Evolutionary conservation across 2,797 vertebrate genomes (phyloP).

Genomic region (Squalus acanthias): DNA sequence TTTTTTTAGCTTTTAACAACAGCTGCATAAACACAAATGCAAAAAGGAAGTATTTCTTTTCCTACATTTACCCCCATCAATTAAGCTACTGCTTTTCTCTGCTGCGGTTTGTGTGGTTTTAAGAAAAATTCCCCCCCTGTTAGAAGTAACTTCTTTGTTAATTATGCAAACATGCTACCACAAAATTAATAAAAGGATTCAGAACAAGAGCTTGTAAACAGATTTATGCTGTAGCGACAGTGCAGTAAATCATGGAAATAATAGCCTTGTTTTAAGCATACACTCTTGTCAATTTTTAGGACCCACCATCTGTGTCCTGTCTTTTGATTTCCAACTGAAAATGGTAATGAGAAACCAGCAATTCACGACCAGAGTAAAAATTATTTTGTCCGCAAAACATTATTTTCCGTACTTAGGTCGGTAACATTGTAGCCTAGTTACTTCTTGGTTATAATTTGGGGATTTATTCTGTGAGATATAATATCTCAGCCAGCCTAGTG

Average conservation of each 20-base stretch:
- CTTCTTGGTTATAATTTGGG: not conserved
- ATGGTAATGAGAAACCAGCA: not conserved
- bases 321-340: slow-evolving; percentile 12
- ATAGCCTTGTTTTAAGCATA: not conserved
- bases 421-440: not conserved
- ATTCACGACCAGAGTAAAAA: not conserved
- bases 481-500: not conserved
- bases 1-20: slow-evolving; percentile 36
- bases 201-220: not conserved
- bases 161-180: slow-evolving; percentile 6
- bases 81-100: slow-evolving; percentile 35
- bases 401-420: not conserved
- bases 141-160: slow-evolving; percentile 21
- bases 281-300: not conserved
- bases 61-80: slow-evolving; percentile 16
- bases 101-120: not conserved
- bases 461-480: not conserved
- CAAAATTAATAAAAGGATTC: not conserved
- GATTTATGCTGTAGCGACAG: slow-evolving; percentile 7
- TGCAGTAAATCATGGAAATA: slow-evolving; percentile 24
- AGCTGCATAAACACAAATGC: slow-evolving; percentile 35
- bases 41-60: slow-evolving; percentile 33
- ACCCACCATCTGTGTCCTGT: not conserved
- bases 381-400: not conserved
- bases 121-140: not conserved